phyloP scores from a whole-genome alignment of 2,797 vertebrate genomes.

The Pyrocephalus nanus region DNA sequence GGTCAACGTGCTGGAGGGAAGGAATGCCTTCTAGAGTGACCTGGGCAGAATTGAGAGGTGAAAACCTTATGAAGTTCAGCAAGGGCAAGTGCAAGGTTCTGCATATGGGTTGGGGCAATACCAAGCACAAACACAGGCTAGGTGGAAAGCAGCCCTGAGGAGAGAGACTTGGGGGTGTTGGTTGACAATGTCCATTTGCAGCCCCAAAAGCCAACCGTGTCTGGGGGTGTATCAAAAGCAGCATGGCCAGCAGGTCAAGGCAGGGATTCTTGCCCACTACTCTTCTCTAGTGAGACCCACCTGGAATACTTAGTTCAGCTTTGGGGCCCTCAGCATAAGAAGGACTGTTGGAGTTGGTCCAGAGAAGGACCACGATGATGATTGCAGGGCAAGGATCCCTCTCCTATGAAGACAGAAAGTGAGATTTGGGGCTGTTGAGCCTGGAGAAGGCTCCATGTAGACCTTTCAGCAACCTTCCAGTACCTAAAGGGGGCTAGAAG shows the following conservation, averaged over 20 bases:
- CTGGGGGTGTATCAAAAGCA: not conserved
- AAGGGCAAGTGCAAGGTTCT: not conserved
- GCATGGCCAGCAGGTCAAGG: not conserved
- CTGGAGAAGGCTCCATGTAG: not conserved
- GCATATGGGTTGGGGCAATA: not conserved
- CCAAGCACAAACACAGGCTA: not conserved
- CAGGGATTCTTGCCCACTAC: no score
- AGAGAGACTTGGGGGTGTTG: not conserved
- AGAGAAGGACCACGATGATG: not conserved
- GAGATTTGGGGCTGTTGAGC: not conserved
- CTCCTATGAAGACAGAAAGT: not conserved
- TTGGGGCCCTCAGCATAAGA: not conserved
- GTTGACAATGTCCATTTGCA: not conserved
- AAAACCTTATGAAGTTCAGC: not conserved
- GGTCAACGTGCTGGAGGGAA: not conserved
- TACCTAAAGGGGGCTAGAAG: no score
- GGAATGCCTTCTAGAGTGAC: not conserved
- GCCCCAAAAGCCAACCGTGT: accelerated
- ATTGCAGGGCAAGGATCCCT: not conserved
- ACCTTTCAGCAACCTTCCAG: not conserved
- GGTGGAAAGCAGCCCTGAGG: not conserved
- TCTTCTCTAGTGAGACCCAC: not conserved
- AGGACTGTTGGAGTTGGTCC: not conserved
- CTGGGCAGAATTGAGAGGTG: not conserved
- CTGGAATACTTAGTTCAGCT: not conserved